Evolutionary conservation across 2,888 invertebrate genomes (phyloP), one percentile per base, ranked within the genome.

Genomic region (Bhutanitis thaidina): DNA sequence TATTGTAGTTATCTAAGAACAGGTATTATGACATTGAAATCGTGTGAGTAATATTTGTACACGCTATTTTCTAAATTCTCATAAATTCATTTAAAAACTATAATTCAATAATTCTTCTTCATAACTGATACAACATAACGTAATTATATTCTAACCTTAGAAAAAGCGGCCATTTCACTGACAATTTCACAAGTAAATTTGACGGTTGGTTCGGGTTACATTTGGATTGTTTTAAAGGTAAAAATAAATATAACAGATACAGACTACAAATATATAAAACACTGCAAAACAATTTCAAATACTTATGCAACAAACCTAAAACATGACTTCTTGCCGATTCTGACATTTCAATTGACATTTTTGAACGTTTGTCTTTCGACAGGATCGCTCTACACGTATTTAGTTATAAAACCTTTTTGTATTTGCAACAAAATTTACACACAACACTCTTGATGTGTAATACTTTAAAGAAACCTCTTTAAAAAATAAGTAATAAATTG

Each of bases 291-390:
- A 50, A 44, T 50, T 50, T 44, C 15, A 16, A 49, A 49, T 20
- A 44, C 38, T 44, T 34, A 34, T 20, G 34, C 39, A 44, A 43
- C 49, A 37, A 49, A 36, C 35, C 43, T 41, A 49, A 50, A 12
- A 38, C 27, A 39, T 39, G 34, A 50, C 50, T 43, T 37, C 50
- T 43, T 37, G 25, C 32, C 12, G 36, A 14, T 49, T 43, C 37
- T 49, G 43, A 43, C 49, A 49, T 49, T 41, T 41, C 41, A 29
- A 29, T 41, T 49, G 49, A 49, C 47, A 40, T 16, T 47, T 35
- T 37, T 45, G 29, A 36, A 45, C 20, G 39, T 47, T 39, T 27
- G 40, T 40, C 40, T 39, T 25, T 8, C 12, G 20, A 38, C 38
- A 20, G 10, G 3, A 38, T 8, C 8, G 27, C 8, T 27, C 1